A percentile compares a stretch with the other conserved stretches of the same genome.
Conservation (phyloP, 2,113 vertebrate genomes). For the Cisticola juncidis region DNA sequence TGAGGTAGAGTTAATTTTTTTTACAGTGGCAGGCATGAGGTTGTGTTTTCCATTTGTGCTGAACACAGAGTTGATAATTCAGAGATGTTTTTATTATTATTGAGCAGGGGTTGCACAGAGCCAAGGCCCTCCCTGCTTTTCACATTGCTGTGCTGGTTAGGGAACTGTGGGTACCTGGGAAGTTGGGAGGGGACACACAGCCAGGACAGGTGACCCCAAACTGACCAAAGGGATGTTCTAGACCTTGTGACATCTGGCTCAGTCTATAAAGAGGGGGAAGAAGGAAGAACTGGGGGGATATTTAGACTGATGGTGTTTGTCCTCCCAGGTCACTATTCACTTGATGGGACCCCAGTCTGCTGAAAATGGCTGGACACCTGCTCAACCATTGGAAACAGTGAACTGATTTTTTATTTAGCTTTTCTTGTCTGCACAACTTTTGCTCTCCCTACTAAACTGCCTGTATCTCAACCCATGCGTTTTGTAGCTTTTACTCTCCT, state of each 20-base stretch:
- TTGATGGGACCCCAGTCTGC: not conserved
- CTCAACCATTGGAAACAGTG: not conserved
- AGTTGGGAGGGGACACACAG: not conserved
- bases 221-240: not conserved
- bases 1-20: not conserved
- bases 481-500: not conserved
- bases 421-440: not conserved
- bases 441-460: not conserved
- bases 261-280: no score
- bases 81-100: not conserved
- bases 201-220: not conserved
- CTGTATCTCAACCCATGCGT: rapidly evolving
- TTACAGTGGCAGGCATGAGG: not conserved
- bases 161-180: not conserved
- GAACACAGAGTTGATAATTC: not conserved
- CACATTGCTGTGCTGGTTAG: rapidly evolving
- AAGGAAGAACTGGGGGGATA: not conserved
- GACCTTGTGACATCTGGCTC: not conserved
- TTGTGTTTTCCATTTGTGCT: not conserved
- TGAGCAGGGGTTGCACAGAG: not conserved
- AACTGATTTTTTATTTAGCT: not conserved
- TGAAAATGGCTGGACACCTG: not conserved
- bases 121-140: not conserved
- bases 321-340: not conserved
- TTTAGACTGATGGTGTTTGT: not conserved